A percentile compares a stretch with the other conserved stretches of the same genome.
Evolutionary conservation across 2,888 invertebrate genomes (phyloP).

Genomic region (Cephus pulcher): DNA sequence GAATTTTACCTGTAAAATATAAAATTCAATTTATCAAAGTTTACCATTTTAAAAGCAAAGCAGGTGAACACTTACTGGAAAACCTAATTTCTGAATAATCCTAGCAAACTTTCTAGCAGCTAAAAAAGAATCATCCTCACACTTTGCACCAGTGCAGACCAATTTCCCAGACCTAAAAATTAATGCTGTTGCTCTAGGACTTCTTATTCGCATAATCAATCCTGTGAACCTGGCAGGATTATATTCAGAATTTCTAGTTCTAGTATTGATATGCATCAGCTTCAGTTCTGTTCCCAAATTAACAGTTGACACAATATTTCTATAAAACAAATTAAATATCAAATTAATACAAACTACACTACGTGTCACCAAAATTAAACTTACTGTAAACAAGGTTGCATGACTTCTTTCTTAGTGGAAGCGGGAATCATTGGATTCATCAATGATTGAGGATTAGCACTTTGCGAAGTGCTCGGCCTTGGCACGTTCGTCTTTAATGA

Average conservation of each 20-base stretch:
- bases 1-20: constrained; percentile 76
- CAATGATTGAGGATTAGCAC: constrained; percentile 47
- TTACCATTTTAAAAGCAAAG: constrained; percentile 1
- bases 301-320: constrained; percentile 86
- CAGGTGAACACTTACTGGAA: constrained; percentile 70
- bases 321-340: constrained; percentile 59
- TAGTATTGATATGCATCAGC: constrained; percentile 79
- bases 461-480: constrained; percentile 55
- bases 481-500: constrained; percentile 52
- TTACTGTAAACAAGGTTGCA: constrained; percentile 60
- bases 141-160: constrained; percentile 84
- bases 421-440: constrained; percentile 53
- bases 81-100: constrained; percentile 85
- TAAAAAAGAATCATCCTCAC: constrained; percentile 81
- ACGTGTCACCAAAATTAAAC: constrained; percentile 12
- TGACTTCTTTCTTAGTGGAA: constrained; percentile 45
- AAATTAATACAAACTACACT: background rate
- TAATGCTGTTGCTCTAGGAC: constrained; percentile 80
- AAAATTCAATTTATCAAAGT: constrained; percentile 1
- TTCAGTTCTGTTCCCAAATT: constrained; percentile 79
- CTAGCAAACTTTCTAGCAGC: constrained; percentile 85
- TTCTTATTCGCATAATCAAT: constrained; percentile 84
- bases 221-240: constrained; percentile 86
- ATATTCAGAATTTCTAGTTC: constrained; percentile 86
- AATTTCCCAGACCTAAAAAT: constrained; percentile 86